phyloP scores from a whole-genome alignment of 2,113 vertebrate species.

The Australoheros scitulus region DNA sequence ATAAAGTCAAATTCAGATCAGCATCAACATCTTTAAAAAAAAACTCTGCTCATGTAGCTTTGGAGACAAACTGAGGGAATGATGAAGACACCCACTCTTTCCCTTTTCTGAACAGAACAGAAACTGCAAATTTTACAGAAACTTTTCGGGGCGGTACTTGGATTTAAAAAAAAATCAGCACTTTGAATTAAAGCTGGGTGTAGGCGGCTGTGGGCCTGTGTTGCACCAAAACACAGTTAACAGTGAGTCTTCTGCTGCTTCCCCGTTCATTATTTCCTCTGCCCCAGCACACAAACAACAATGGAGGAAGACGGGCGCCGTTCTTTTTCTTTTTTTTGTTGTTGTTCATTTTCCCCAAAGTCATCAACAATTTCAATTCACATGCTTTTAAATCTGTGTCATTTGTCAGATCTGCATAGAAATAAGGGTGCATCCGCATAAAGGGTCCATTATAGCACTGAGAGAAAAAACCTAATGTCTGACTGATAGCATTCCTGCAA shows the following conservation, averaged over 20 bases:
- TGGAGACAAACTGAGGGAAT: background rate
- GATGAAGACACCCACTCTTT: background rate
- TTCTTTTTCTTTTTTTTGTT: background rate
- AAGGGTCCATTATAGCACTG: constrained; percentile 26
- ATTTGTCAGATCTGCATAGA: background rate
- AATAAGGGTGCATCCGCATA: background rate
- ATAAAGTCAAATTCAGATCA: background rate
- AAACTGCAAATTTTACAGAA: constrained; percentile 2
- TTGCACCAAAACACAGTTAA: background rate
- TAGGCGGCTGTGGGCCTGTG: background rate
- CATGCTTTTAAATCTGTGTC: constrained; percentile 2
- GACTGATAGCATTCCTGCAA: constrained; percentile 37
- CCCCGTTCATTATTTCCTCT: background rate
- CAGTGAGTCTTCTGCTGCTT: background rate
- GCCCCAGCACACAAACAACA: background rate
- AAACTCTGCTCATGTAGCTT: fast-evolving
- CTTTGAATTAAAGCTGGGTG: constrained; percentile 11
- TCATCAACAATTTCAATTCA: background rate
- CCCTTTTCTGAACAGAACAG: background rate
- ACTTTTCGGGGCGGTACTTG: background rate
- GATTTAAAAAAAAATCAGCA: background rate
- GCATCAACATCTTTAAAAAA: background rate
- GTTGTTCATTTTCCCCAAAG: background rate
- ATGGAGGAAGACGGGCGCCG: background rate
- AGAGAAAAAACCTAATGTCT: constrained; percentile 25